Evolutionary conservation across 2,113 vertebrate genomes (phyloP).

Genomic region (Gymnogyps californianus): DNA sequence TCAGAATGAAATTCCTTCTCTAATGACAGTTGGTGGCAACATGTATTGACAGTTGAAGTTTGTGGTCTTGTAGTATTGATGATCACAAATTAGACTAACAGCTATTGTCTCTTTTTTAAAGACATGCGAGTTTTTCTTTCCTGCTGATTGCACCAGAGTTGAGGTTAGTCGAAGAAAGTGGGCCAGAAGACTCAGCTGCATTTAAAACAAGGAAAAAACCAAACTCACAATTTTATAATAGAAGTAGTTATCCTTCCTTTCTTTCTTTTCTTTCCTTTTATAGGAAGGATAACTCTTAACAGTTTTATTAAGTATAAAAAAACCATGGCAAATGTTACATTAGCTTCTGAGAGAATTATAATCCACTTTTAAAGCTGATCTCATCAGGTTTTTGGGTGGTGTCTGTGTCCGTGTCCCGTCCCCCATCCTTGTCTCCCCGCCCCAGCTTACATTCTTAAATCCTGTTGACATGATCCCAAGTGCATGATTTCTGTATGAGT

Average conservation of each 20-base stretch:
- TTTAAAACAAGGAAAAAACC: neutral
- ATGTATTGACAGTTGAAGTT: neutral
- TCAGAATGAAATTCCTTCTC: neutral
- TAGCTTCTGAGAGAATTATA: neutral
- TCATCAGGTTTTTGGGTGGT: neutral
- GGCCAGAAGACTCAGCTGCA: neutral
- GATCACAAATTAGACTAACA: neutral
- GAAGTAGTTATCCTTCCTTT: neutral
- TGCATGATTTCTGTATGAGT: neutral
- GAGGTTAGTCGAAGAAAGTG: neutral
- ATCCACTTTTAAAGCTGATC: neutral
- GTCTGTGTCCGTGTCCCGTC: neutral
- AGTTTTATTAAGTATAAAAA: neutral
- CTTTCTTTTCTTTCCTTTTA: neutral
- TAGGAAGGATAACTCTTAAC: neutral
- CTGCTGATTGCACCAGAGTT: neutral
- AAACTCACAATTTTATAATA: neutral
- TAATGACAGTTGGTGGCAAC: neutral
- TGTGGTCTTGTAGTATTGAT: neutral
- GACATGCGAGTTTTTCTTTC: accelerated
- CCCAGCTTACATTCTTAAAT: neutral
- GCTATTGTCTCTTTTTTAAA: neutral
- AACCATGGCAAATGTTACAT: neutral
- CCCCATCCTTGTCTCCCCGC: too few relatives aligned
- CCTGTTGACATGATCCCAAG: neutral